A percentile compares a stretch with the other conserved stretches of the same genome.
Evolutionary conservation across 2,888 invertebrate genomes (phyloP).

Genomic region (Dichetophora obliterata): DNA sequence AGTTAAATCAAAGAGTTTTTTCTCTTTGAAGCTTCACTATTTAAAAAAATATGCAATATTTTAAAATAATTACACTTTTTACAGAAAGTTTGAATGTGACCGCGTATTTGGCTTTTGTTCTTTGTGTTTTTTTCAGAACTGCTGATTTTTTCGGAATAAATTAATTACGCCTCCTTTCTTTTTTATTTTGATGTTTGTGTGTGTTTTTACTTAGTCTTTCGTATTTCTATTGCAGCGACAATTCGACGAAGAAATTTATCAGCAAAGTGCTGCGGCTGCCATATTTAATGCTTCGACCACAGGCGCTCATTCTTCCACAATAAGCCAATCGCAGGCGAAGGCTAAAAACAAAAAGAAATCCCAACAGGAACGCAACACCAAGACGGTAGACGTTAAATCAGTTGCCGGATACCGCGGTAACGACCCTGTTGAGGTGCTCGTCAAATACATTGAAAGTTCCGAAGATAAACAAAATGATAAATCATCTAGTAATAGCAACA

Average conservation of each 20-base stretch:
- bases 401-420: slow-evolving; percentile 85
- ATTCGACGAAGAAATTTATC: slow-evolving; percentile 75
- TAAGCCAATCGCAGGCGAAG: slow-evolving; percentile 73
- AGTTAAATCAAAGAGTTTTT: no score
- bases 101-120: no score
- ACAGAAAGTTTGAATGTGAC: no score
- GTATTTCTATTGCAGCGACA: slow-evolving; percentile 71
- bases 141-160: no score
- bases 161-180: no score
- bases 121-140: no score
- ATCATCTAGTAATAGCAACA: slow-evolving; percentile 27
- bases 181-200: no score
- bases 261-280: slow-evolving; percentile 31
- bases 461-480: slow-evolving; percentile 63
- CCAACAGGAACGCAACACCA: slow-evolving; percentile 72
- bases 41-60: no score
- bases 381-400: slow-evolving; percentile 71
- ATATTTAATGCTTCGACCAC: slow-evolving; percentile 43
- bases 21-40: no score
- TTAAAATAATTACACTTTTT: no score
- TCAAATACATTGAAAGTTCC: slow-evolving; percentile 82
- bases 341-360: slow-evolving; percentile 71
- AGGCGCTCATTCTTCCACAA: slow-evolving; percentile 46
- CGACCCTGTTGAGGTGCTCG: slow-evolving; percentile 81
- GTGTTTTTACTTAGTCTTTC: slow-evolving; percentile 54